Base-by-base conservation (phyloP, 2,888 invertebrate species). In the Orchesella flavescens region DNA sequence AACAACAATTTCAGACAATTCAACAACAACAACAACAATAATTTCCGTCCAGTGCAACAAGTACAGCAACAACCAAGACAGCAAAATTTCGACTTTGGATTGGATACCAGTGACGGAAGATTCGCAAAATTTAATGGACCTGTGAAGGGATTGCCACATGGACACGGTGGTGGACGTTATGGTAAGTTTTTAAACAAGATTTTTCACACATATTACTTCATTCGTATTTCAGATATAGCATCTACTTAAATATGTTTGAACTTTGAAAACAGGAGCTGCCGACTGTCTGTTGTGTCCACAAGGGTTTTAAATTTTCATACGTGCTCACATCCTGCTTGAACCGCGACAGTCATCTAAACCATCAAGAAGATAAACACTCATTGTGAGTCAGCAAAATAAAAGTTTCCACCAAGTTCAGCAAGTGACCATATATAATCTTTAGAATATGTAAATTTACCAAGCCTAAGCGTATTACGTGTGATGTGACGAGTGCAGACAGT, bases 91-190 rank as follows among this genome's bases (percentile, higher is more conserved):
- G 85, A 59, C 9, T 74, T 74, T 24, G 85, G 85, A 55, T 43
- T 79, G 63, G 85, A 85, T 59, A 85, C 85, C 15, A 83, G 82
- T 44, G 82, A 75, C 21, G 85, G 85, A 69, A 68, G 82, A 59
- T 80, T 46, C 17, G 75, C 85, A 17, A 85, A 85, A 59, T 85
- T 85, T 34, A 85, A 85, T 63, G 85, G 85, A 69, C 85, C 85
- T 46, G 85, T 85, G 1, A 78, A 79, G 23, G 85, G 85, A 15
- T 44, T 85, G 3, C 85, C 85, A 2, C 78, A 82, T 24, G 85
- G 85, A 19, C 85, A 85, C 19, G 85, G 85, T n/a, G 84, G 84
- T 55, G 84, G 84, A 19, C 43, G 72, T 53, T 85, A 76, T 44
- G 84, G 84, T 84, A 80, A 84, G 72, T 19, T 66, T 53, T 75